phyloP scores from a whole-genome alignment of 2,888 invertebrate genomes.

The Ectemnius continuus region DNA sequence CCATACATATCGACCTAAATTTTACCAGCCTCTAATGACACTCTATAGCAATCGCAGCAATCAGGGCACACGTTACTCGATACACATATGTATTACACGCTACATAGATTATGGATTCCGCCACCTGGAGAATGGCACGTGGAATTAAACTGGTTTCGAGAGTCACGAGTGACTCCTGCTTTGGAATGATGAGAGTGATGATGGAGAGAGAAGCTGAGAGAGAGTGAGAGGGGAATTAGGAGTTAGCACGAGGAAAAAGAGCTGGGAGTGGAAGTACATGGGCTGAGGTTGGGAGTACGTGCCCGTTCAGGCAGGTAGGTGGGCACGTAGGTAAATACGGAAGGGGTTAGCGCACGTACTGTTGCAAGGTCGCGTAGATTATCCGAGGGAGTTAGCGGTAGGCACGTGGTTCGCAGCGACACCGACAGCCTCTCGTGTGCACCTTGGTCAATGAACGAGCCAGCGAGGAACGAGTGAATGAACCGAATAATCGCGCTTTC shows the following conservation, averaged over 20 bases:
- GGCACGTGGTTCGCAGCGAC: constrained; percentile 40
- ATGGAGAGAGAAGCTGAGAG: background rate
- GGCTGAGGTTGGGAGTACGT: background rate
- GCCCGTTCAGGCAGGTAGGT: background rate
- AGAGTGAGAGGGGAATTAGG: background rate
- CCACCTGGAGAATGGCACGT: too few species aligned
- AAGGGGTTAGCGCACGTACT: constrained; percentile 24
- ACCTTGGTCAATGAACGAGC: constrained; percentile 60
- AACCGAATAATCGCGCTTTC: constrained; percentile 45
- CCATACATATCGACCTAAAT: background rate
- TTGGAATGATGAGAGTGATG: background rate
- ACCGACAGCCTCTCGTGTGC: constrained; percentile 14
- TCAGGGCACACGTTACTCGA: too few species aligned
- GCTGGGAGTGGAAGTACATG: background rate
- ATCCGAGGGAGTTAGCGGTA: constrained; percentile 51
- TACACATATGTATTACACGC: background rate
- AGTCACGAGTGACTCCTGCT: too few species aligned
- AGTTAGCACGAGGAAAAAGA: background rate
- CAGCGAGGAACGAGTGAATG: constrained; percentile 43
- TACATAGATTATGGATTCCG: background rate
- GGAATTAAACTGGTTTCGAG: too few species aligned
- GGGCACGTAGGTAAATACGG: constrained; percentile 5
- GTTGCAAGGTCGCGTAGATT: constrained; percentile 67
- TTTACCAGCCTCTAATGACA: too few species aligned
- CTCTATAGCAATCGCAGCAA: too few species aligned